These are phyloP conservation scores for Uromys caudimaculatus DNA, from an alignment of 2,797 vertebrate species.

Conservation along the genomic window DNA sequence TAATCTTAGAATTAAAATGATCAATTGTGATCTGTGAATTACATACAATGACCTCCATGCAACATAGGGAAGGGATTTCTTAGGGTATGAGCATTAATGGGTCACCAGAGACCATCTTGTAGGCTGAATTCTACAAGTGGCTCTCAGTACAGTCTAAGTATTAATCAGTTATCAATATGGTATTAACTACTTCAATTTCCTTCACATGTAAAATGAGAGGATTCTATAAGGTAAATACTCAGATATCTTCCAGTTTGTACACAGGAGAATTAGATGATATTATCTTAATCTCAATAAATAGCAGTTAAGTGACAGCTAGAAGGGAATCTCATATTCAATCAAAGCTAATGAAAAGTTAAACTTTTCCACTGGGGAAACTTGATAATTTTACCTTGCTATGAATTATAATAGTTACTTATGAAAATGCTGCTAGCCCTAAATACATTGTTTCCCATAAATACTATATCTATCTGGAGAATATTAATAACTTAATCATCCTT, in stretches of 20 bases:
- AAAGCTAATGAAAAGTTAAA: background rate
- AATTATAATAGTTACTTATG: conserved; percentile 7
- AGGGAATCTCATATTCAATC: background rate
- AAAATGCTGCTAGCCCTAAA: background rate
- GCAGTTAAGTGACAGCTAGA: background rate
- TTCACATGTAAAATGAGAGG: background rate
- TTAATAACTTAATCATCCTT: background rate
- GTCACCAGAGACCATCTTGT: background rate
- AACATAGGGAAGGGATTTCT: background rate
- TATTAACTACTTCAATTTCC: background rate
- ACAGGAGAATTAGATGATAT: background rate
- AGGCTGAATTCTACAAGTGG: background rate
- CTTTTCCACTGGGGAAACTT: background rate
- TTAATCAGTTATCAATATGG: background rate
- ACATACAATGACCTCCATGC: rapidly evolving
- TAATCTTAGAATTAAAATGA: background rate
- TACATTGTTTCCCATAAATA: background rate
- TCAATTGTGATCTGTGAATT: background rate
- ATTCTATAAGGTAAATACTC: background rate
- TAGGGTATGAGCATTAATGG: background rate
- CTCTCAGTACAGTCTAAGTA: background rate
- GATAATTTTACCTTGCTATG: background rate
- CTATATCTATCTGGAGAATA: background rate
- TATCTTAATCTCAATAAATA: conserved; percentile 21
- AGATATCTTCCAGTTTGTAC: conserved; percentile 2